Conservation (phyloP, 2,113 vertebrate species). For the Rhombomys opimus region DNA sequence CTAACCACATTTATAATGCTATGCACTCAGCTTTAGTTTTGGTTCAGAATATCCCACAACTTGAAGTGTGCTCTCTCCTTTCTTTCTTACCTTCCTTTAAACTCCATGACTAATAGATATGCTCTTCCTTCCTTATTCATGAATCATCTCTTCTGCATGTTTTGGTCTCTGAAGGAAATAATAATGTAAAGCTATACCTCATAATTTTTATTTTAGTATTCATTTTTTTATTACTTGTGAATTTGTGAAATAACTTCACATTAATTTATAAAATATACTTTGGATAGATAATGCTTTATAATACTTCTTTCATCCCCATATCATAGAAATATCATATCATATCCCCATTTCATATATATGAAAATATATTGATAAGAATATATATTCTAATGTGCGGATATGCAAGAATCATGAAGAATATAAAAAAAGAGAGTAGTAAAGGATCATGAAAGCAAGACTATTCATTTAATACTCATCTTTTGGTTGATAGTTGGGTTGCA, state of each 20-base stretch:
- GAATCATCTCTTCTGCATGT: neutral
- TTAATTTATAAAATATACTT: slow-evolving; percentile 12
- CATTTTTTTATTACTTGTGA: neutral
- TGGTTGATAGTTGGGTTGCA: neutral
- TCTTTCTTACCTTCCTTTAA: neutral
- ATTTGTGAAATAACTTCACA: neutral
- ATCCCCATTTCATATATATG: neutral
- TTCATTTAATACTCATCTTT: neutral
- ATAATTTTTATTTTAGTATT: neutral
- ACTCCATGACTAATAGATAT: neutral
- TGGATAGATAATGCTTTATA: neutral
- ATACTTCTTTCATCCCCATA: neutral
- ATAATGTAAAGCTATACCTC: neutral
- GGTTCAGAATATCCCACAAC: neutral
- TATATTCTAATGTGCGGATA: neutral
- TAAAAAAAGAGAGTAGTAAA: neutral
- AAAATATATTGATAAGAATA: neutral
- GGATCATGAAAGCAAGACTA: neutral
- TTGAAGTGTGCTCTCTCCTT: neutral
- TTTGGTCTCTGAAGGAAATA: neutral
- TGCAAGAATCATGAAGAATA: slow-evolving; percentile 11
- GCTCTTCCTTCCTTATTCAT: neutral
- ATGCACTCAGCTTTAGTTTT: slow-evolving; percentile 1
- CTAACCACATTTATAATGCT: neutral
- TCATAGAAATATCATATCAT: neutral